Base-by-base conservation (phyloP, 2,113 vertebrate genomes). In the Forbesichthys papilliferus region DNA sequence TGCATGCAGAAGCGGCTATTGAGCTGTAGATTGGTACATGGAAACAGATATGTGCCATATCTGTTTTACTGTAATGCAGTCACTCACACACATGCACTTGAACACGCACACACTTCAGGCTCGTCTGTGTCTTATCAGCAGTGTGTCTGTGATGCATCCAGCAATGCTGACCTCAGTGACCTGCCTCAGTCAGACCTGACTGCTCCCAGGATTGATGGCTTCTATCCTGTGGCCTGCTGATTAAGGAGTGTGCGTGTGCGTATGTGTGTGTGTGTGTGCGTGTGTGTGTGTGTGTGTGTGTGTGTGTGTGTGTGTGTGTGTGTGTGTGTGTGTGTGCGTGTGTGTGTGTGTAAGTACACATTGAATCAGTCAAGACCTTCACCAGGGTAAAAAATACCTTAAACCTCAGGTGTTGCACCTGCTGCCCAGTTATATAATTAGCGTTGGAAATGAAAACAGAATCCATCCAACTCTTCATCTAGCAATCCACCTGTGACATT, bases 201-300 rank as follows among this genome's bases (percentile, higher is more conserved):
- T 83, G 70, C 86, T 61, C 74, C 75, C 71, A 63, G 78, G 83
- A 88, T 89, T 85, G 86, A 79, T 92, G 86, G 76, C 48, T 80
- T 85, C 80, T 79, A 78, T 79, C 69, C 75, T 65, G 71, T 75
- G 74, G 75, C 67, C 79, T 84, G 64, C 65, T 79, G 83, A 83
- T 81, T 66, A 76, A 78, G 64, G 14, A 14, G 61, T 63, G 47
- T 64, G 62, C 52, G 48, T 58, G 48, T 13, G 12, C 34, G 12
- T 64, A 8, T 64, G 48, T 16, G 14, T 63, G 16, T 9, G 18
- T 36, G 65, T 13, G 62, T 12, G 61, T 52, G 60, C 61, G 34
- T 61, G 16, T 9, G 18, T 36, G 65, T 13, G 62, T 34, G 65
- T 12, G 62, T 12, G 61, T 52, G 60, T 64, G 34, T 61, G 16